phyloP scores from a whole-genome alignment of 1,140 invertebrate genomes.

The Rhopalosiphum maidis region DNA sequence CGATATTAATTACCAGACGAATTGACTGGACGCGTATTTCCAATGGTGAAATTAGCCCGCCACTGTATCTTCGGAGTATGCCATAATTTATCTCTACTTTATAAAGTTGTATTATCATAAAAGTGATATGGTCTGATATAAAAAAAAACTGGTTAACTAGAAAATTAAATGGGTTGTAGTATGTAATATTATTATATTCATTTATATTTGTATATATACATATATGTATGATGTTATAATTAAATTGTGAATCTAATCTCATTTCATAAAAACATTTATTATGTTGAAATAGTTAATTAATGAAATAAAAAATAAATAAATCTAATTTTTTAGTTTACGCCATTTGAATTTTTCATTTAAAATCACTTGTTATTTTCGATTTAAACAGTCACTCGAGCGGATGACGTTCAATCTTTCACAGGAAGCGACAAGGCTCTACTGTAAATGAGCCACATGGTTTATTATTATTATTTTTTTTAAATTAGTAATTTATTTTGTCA shows the following conservation, averaged over 20 bases:
- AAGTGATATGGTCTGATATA: background rate
- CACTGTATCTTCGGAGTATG: too few relatives aligned
- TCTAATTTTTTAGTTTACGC: background rate
- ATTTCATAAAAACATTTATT: background rate
- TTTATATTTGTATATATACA: background rate
- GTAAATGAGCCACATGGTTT: slow-evolving; percentile 1
- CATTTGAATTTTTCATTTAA: background rate
- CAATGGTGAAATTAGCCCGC: too few relatives aligned
- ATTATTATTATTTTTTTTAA: background rate
- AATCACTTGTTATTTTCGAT: slow-evolving; percentile 7
- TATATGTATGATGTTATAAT: too few relatives aligned
- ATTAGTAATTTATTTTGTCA: slow-evolving; percentile 18
- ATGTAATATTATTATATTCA: background rate
- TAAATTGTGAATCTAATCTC: background rate
- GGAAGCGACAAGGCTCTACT: background rate
- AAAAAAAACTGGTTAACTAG: background rate
- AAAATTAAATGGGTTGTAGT: background rate
- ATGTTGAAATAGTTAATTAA: background rate
- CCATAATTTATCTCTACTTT: background rate
- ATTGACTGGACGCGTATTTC: too few relatives aligned
- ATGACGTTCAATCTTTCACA: background rate
- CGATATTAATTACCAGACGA: too few relatives aligned
- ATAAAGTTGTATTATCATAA: background rate
- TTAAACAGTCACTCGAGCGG: background rate
- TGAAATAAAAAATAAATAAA: background rate